Conservation (phyloP, 2,797 vertebrate species). For the Carapus acus region DNA sequence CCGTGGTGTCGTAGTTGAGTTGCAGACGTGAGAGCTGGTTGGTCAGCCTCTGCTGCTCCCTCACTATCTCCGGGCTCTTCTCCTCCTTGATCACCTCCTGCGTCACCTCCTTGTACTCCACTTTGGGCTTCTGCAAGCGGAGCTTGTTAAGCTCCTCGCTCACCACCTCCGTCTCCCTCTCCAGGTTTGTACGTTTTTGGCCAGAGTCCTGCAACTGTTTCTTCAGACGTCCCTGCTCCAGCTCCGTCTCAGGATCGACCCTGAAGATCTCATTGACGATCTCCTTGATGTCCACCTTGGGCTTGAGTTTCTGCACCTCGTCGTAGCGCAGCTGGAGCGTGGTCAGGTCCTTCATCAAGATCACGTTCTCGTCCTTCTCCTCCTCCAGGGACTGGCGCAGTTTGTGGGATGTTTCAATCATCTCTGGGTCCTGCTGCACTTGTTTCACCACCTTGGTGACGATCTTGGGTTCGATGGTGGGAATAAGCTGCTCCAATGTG, state of each 20-base stretch:
- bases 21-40: slow-evolving; percentile 80
- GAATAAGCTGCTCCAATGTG: slow-evolving; percentile 81
- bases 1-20: slow-evolving; percentile 67
- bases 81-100: slow-evolving; percentile 88
- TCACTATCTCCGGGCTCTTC: slow-evolving; percentile 83
- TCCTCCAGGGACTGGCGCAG: slow-evolving; percentile 77
- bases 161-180: slow-evolving; percentile 68
- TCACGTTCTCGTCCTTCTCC: slow-evolving; percentile 71
- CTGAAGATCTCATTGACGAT: slow-evolving; percentile 82
- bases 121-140: slow-evolving; percentile 80
- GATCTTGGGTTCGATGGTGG: slow-evolving; percentile 82
- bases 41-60: slow-evolving; percentile 82
- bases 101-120: slow-evolving; percentile 85
- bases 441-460: slow-evolving; percentile 86
- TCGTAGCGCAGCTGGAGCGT: slow-evolving; percentile 69
- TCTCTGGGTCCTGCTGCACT: slow-evolving; percentile 80
- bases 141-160: slow-evolving; percentile 68
- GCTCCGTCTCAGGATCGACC: slow-evolving; percentile 84
- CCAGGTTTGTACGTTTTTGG: slow-evolving; percentile 60
- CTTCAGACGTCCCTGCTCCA: slow-evolving; percentile 75
- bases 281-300: slow-evolving; percentile 84
- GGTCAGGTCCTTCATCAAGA: slow-evolving; percentile 71
- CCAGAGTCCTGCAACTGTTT: slow-evolving; percentile 74
- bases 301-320: slow-evolving; percentile 69
- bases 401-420: slow-evolving; percentile 73